Evolutionary conservation across 2,113 vertebrate species (phyloP).

Genomic region (Pantherophis guttatus): DNA sequence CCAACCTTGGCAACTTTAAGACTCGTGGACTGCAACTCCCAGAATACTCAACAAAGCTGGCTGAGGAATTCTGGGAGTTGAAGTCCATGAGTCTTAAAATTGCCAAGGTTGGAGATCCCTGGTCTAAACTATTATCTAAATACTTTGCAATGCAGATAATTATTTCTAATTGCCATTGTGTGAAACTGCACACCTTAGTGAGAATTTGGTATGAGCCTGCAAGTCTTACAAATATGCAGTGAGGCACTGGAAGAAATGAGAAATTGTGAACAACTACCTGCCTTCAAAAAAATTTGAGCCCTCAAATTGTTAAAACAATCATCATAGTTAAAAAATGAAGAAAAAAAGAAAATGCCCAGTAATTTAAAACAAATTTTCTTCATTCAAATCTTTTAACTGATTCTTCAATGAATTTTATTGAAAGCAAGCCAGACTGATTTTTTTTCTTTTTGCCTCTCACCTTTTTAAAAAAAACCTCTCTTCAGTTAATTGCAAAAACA

Average conservation of each 20-base stretch:
- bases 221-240: not conserved
- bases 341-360: not conserved
- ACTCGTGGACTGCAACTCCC: no score
- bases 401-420: not conserved
- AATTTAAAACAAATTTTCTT: not conserved
- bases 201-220: not conserved
- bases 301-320: not conserved
- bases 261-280: not conserved
- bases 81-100: no score
- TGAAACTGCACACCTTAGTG: not conserved
- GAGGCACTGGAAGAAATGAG: not conserved
- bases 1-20: no score
- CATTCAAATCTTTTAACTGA: not conserved
- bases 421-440: not conserved
- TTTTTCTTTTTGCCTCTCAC: not conserved
- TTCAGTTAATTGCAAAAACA: not conserved
- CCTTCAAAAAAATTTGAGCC: not conserved
- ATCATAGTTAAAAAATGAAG: not conserved
- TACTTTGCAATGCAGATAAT: not conserved
- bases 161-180: not conserved
- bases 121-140: not conserved
- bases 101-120: no score
- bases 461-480: not conserved
- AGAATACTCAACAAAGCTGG: no score
- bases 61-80: no score